Conservation (phyloP, 2,797 vertebrate genomes). For the Scolopax rusticola region DNA sequence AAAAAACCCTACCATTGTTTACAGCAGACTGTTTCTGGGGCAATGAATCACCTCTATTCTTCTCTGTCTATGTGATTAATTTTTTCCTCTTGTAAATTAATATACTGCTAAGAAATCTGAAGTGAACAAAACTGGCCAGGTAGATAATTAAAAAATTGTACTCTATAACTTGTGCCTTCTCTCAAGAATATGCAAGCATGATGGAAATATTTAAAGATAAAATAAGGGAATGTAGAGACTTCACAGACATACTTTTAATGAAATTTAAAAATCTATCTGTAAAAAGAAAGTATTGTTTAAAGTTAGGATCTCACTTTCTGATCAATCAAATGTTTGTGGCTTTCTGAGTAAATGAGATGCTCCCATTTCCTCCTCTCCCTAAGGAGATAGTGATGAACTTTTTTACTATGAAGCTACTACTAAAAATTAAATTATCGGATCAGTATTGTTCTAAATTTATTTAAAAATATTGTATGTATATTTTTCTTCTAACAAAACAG, state of each 20-base stretch:
- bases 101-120: not conserved
- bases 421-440: not conserved
- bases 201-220: conserved; percentile 7
- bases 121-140: not conserved
- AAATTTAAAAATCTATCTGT: not conserved
- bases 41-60: conserved; percentile 2
- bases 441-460: not conserved
- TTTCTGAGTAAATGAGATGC: not conserved
- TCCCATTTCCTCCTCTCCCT: not conserved
- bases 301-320: not conserved
- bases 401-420: not conserved
- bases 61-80: not conserved
- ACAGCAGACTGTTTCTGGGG: not conserved
- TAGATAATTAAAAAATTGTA: not conserved
- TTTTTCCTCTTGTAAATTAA: not conserved
- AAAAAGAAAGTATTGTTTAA: not conserved
- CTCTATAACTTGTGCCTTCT: not conserved
- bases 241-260: not conserved
- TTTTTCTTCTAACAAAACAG: not conserved
- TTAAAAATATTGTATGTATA: not conserved
- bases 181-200: not conserved
- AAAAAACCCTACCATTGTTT: not conserved
- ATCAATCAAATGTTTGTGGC: not conserved
- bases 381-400: not conserved
- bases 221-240: not conserved